These are phyloP conservation scores for Lineus longissimus DNA, from an alignment of 1,140 invertebrate genomes.

Conservation along the genomic window DNA sequence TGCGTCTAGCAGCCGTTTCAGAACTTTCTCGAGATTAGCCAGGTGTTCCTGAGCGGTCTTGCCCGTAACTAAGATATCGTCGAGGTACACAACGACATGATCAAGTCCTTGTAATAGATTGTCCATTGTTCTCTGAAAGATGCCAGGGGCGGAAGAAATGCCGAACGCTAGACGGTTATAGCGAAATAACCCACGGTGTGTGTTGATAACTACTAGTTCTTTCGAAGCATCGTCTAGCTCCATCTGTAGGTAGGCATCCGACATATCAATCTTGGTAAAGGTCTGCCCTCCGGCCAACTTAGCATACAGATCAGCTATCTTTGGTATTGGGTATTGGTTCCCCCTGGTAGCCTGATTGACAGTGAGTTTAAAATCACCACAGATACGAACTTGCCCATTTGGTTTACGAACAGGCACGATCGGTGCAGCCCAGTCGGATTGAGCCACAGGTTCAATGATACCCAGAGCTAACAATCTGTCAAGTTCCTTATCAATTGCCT, in stretches of 20 bases:
- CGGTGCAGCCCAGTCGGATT: constrained; percentile 46
- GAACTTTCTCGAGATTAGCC: constrained; percentile 9
- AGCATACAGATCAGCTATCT: constrained; percentile 35
- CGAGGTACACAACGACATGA: constrained; percentile 12
- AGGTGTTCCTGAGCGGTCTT: constrained; percentile 15
- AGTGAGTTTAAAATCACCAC: constrained; percentile 48
- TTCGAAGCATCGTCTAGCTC: constrained; percentile 27
- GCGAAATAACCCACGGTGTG: constrained; percentile 33
- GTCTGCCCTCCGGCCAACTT: constrained; percentile 28
- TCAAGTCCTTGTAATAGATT: constrained; percentile 31
- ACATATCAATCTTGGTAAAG: constrained; percentile 41
- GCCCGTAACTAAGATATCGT: constrained; percentile 27
- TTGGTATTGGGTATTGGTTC: constrained; percentile 31
- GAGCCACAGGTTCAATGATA: constrained; percentile 25
- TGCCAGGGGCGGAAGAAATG: constrained; percentile 53
- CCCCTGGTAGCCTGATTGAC: constrained; percentile 38
- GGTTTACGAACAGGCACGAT: constrained; percentile 49
- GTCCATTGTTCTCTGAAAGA: constrained; percentile 57
- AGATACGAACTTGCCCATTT: constrained; percentile 39
- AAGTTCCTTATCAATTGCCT: too few relatives aligned
- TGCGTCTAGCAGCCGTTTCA: constrained; percentile 23
- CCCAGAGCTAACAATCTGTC: constrained; percentile 21
- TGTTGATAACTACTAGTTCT: constrained; percentile 29
- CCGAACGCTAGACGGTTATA: constrained; percentile 43
- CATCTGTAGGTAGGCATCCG: constrained; percentile 24